These are phyloP conservation scores for Hetaerina titia DNA, from an alignment of 2,888 invertebrate species.

Conservation along the genomic window DNA sequence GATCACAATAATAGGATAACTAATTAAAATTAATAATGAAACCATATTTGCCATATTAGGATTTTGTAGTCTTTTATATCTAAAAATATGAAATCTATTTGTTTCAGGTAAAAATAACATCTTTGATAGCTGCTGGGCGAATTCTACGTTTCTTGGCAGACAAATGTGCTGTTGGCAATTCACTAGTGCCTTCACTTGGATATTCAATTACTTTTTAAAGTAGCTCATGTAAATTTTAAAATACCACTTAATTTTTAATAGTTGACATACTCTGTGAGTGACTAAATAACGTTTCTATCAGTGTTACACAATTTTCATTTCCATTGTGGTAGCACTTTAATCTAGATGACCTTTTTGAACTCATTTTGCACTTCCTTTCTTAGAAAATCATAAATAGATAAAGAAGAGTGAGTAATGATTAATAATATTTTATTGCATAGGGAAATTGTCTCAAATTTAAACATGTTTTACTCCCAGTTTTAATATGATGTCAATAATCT, in stretches of 20 bases:
- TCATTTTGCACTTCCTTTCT: neutral
- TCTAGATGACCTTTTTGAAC: neutral
- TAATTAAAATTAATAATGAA: no score
- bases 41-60: no score
- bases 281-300: neutral
- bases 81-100: neutral
- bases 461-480: no score
- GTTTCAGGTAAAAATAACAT: constrained; percentile 41
- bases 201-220: constrained; percentile 34
- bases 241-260: neutral
- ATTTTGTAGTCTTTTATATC: no score
- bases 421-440: no score
- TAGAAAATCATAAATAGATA: no score
- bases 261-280: neutral
- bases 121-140: constrained; percentile 52
- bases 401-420: no score
- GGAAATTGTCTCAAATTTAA: no score
- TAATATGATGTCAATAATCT: no score
- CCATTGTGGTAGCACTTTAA: neutral
- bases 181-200: constrained; percentile 39
- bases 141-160: constrained; percentile 60
- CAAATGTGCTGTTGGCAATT: constrained; percentile 35
- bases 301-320: neutral
- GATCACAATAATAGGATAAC: no score
- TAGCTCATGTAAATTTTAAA: neutral